Evolutionary conservation across 2,888 invertebrate species (phyloP), one percentile per base, ranked within the genome.

Genomic region (Andrena bucephala): DNA sequence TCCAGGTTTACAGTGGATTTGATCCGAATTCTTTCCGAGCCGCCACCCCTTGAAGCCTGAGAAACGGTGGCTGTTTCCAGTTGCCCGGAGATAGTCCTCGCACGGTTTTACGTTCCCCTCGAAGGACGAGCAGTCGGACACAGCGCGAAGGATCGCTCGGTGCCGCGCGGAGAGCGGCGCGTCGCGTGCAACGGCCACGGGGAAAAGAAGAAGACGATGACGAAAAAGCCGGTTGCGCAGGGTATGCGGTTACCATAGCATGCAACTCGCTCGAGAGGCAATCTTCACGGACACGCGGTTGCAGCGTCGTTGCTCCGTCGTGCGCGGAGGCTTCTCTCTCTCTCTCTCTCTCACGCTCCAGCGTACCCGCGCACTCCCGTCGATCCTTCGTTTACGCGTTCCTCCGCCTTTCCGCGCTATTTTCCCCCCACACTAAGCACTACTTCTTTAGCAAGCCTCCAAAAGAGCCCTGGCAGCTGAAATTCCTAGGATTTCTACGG

Each of bases 191-290:
- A 62, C 24, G 62, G 3, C 54, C 57, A 79, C 42, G 70, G 70
- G 59, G 52, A 62, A 62, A 66, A 63, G 72, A 60, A 71, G 70
- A 62, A 57, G 59, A 65, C 33, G 74, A 73, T 48, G 73, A 68
- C 52, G 72, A 78, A 70, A 74, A 74, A 83, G 87, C 85, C 76
- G 83, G 86, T 86, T 83, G 73, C 50, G 31, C 86, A 68, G 80
- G 86, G 77, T 79, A 70, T 81, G 81, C 69, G 68, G 82, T 76
- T 82, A 79, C 85, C 77, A 77, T 73, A 76, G 83, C 77, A 83
- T 71, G 77, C 77, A 59, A 70, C 73, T 76, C 54, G 57, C 73
- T 74, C 33, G 71, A 60, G 54, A 80, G 60, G 63, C 67, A 29
- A 80, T 83, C 77, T 80, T 67, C 76, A 27, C 50, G 71, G 52